phyloP scores from a whole-genome alignment of 1,140 invertebrate species.

The Apocrypta bakeri region DNA sequence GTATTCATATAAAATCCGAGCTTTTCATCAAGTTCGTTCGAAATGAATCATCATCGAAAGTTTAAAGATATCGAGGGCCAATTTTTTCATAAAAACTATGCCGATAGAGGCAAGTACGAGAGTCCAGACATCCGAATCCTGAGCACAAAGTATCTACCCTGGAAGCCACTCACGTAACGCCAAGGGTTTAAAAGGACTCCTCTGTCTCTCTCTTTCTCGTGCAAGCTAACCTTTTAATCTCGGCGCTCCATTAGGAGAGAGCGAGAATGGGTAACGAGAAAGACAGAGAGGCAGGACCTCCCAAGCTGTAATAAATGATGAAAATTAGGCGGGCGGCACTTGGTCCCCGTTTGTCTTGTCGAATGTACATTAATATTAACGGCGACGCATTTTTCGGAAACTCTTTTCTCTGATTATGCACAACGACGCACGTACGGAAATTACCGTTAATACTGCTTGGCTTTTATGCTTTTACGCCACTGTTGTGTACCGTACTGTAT shows the following conservation, averaged over 20 bases:
- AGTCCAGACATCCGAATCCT: not conserved
- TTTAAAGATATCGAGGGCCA: not conserved
- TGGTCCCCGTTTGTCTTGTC: not conserved
- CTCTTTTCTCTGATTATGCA: conserved; percentile 7
- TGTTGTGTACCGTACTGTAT: not conserved
- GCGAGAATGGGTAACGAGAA: too few species aligned
- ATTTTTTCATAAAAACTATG: not conserved
- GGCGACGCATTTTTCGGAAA: not conserved
- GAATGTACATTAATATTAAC: conserved; percentile 34
- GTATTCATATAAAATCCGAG: not conserved
- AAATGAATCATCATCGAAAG: not conserved
- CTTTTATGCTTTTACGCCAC: not conserved
- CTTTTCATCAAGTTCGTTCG: not conserved
- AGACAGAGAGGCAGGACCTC: not conserved
- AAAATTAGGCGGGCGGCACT: conserved; percentile 15
- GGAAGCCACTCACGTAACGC: not conserved
- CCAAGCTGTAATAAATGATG: conserved; percentile 25
- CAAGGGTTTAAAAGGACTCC: conserved; percentile 3
- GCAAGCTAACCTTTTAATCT: conserved; percentile 33
- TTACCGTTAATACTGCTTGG: not conserved
- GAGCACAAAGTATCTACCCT: not conserved
- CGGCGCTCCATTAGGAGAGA: conserved; percentile 15
- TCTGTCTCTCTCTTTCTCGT: not conserved
- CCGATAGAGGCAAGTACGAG: too few species aligned
- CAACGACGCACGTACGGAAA: not conserved